Conservation (phyloP, 2,888 invertebrate species). For the Asteroscopus sphinx region DNA sequence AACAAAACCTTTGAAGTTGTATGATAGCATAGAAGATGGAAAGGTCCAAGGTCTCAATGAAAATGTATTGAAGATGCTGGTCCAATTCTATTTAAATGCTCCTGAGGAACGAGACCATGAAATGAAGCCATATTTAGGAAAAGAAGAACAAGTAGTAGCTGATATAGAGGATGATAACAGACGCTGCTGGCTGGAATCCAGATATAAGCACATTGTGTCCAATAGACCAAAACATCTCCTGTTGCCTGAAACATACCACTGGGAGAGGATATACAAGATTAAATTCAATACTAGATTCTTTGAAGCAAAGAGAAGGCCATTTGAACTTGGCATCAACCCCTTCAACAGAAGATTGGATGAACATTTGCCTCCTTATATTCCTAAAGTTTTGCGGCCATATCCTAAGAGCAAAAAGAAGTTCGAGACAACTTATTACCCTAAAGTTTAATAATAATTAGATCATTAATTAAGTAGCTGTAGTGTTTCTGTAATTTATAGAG, state of each 20-base stretch:
- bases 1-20: conserved; percentile 92
- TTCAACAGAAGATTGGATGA: conserved; percentile 92
- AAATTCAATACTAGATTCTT: conserved; percentile 91
- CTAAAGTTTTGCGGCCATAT: conserved; percentile 91
- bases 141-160: conserved; percentile 89
- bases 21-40: conserved; percentile 92
- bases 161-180: conserved; percentile 92
- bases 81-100: conserved; percentile 93
- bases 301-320: conserved; percentile 92
- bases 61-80: conserved; percentile 92
- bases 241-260: conserved; percentile 93
- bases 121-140: conserved; percentile 93
- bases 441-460: conserved; percentile 71
- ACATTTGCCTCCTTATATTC: conserved; percentile 92
- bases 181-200: conserved; percentile 92
- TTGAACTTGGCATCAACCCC: conserved; percentile 91
- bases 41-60: conserved; percentile 95
- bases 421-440: conserved; percentile 92
- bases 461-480: conserved; percentile 36
- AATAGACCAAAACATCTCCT: conserved; percentile 91
- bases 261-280: conserved; percentile 96
- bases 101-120: conserved; percentile 91
- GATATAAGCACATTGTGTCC: conserved; percentile 92
- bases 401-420: conserved; percentile 91
- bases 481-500: conserved; percentile 32